A percentile compares a stretch with the other conserved stretches of the same genome.
These are phyloP conservation scores for Diachasma alloeum DNA, from an alignment of 1,140 invertebrate species.

Conservation along the genomic window DNA sequence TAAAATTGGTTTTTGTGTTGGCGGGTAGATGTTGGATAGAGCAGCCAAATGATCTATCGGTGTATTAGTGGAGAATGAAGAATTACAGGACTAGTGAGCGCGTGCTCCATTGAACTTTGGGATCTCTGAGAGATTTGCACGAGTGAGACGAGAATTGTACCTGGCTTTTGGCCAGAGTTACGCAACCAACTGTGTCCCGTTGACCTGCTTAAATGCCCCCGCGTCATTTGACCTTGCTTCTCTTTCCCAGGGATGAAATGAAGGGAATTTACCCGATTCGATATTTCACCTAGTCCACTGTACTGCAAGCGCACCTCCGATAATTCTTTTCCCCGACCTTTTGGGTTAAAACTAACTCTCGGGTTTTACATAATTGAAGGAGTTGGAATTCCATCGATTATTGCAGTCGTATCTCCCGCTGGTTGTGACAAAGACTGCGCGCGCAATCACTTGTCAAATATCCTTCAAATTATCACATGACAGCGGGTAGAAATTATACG, in stretches of 20 bases:
- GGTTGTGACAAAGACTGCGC: not conserved
- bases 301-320: not conserved
- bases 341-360: not conserved
- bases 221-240: conserved; percentile 53
- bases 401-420: not conserved
- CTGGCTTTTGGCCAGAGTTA: not conserved
- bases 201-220: conserved; percentile 55
- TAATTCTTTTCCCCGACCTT: not conserved
- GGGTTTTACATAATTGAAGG: not conserved
- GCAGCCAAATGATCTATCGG: not conserved
- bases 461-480: not conserved
- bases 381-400: not conserved
- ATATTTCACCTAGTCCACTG: not conserved
- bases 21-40: not conserved
- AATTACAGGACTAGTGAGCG: conserved; percentile 5
- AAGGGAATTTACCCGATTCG: conserved; percentile 22
- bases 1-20: conserved; percentile 40
- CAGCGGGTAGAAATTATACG: not conserved
- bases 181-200: conserved; percentile 38
- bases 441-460: not conserved
- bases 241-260: conserved; percentile 40
- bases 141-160: conserved; percentile 33
- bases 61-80: conserved; percentile 3
- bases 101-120: conserved; percentile 64
- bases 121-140: conserved; percentile 56